phyloP scores from a whole-genome alignment of 2,888 invertebrate genomes.

The Didymodactylos carnosus region DNA sequence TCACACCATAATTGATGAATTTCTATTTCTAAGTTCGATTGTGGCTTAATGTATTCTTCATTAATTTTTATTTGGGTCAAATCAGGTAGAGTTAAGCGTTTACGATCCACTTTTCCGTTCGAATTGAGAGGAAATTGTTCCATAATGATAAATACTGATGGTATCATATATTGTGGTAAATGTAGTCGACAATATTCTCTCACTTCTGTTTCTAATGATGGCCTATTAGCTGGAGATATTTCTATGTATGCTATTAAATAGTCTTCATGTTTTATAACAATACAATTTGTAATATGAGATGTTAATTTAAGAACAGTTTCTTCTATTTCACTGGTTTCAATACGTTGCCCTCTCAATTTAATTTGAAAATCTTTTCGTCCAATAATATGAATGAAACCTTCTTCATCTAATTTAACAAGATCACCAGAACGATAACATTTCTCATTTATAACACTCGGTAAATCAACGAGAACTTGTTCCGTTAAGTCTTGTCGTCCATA shows the following conservation, averaged over 20 bases:
- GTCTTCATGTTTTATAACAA: neutral
- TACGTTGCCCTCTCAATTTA: neutral
- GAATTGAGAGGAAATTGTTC: no score
- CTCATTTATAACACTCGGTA: neutral
- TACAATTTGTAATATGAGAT: neutral
- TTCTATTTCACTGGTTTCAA: neutral
- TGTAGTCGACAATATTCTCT: no score
- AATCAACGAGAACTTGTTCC: neutral
- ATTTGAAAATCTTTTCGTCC: neutral
- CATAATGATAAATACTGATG: no score
- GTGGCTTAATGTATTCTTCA: no score
- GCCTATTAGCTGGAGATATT: no score
- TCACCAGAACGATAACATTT: neutral
- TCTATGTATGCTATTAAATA: neutral
- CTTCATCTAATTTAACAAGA: neutral
- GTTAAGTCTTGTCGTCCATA: neutral
- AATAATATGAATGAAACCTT: neutral
- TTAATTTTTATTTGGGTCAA: no score
- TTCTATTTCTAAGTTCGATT: no score
- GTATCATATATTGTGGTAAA: no score
- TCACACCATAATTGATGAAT: no score
- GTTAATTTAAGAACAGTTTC: neutral
- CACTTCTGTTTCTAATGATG: no score
- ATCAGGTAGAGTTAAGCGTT: no score
- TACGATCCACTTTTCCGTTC: no score